Evolutionary conservation across 2,888 invertebrate species (phyloP).

Genomic region (Dynastes tityus): DNA sequence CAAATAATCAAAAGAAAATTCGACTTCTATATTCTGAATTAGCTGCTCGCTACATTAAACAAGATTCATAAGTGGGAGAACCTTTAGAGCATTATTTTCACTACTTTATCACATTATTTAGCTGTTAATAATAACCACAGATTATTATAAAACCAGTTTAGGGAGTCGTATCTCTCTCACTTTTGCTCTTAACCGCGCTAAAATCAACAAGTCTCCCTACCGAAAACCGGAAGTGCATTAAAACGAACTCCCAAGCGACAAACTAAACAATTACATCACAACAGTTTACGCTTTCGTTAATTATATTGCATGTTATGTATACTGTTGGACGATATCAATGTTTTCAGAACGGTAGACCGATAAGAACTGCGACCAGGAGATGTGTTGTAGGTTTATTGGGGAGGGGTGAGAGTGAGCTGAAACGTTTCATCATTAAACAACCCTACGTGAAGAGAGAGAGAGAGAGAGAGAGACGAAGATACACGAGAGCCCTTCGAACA

Average conservation of each 20-base stretch:
- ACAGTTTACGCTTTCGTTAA: neutral
- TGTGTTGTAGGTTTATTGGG: constrained; percentile 41
- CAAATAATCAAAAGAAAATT: too few relatives aligned
- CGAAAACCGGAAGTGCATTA: neutral
- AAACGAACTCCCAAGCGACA: neutral
- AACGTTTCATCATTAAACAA: constrained; percentile 39
- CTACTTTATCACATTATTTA: too few relatives aligned
- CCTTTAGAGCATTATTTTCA: too few relatives aligned
- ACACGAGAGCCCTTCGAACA: constrained; percentile 2
- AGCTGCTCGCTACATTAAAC: too few relatives aligned
- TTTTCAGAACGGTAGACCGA: constrained; percentile 43
- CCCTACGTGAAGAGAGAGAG: constrained; percentile 2
- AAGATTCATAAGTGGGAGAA: too few relatives aligned
- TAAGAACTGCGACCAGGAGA: constrained; percentile 43
- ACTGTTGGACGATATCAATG: constrained; percentile 18
- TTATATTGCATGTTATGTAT: neutral
- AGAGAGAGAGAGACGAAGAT: neutral
- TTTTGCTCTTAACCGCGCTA: neutral
- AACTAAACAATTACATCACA: constrained; percentile 6
- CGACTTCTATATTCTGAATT: too few relatives aligned
- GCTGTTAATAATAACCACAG: too few relatives aligned
- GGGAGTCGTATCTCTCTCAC: neutral
- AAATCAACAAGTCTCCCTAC: constrained; percentile 24
- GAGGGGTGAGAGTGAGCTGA: constrained; percentile 43
- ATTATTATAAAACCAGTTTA: neutral